phyloP scores from a whole-genome alignment of 2,888 invertebrate species.

The Eupithecia inturbata region DNA sequence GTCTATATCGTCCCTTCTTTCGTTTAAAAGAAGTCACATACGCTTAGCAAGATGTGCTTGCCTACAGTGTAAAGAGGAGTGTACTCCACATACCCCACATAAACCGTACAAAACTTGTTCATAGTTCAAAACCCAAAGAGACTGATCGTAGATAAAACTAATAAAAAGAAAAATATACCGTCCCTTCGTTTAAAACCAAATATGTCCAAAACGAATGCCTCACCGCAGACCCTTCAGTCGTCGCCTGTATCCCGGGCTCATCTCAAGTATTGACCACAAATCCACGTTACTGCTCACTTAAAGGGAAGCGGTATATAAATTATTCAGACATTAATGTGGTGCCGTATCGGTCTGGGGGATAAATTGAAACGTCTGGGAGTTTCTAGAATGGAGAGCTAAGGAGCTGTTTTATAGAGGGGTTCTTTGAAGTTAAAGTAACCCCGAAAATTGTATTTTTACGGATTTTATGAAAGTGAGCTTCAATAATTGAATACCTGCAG shows the following conservation, averaged over 20 bases:
- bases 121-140: too few species aligned
- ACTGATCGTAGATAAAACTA: too few species aligned
- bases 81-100: too few species aligned
- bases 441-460: neutral
- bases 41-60: too few species aligned
- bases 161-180: too few species aligned
- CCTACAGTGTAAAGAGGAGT: too few species aligned
- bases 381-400: slow-evolving; percentile 22
- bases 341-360: slow-evolving; percentile 33
- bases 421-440: slow-evolving; percentile 9
- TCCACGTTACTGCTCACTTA: slow-evolving; percentile 54
- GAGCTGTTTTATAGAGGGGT: slow-evolving; percentile 2
- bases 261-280: slow-evolving; percentile 59
- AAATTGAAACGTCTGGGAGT: slow-evolving; percentile 40
- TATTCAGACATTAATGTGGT: slow-evolving; percentile 37
- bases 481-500: neutral
- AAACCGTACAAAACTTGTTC: too few species aligned
- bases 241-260: slow-evolving; percentile 49
- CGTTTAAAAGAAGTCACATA: too few species aligned
- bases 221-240: slow-evolving; percentile 12
- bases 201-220: neutral
- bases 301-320: slow-evolving; percentile 44
- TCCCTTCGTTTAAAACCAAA: neutral
- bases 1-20: too few species aligned
- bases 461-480: neutral